Base-by-base conservation (phyloP, 2,888 invertebrate genomes). In the Drosophila emarginata region DNA sequence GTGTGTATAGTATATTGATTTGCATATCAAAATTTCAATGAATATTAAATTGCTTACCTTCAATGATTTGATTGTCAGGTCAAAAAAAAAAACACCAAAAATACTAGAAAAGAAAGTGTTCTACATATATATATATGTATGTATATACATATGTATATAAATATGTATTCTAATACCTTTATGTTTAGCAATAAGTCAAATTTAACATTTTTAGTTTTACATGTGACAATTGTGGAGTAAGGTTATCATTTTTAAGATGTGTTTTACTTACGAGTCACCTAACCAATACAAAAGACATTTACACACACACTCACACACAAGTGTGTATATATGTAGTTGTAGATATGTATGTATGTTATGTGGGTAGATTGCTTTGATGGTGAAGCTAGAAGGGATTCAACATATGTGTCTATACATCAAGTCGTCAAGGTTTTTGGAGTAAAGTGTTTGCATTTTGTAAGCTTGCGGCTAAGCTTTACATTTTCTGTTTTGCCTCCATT, bases 141-240 rank as follows among this genome's bases (percentile, higher is more conserved):
- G n/a, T 18, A 7, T 50, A 21, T 21, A 12, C 11, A 18, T 21
- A 50, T 18, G 21, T 50, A 21, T 21, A 3, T 23, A 9, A 18
- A 18, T 36, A 45, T 11, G 12, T 45, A 21, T 45, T 54, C 36
- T 54, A 36, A 54, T 54, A 9, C 32, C 54, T 26, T 54, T 11
- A 21, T 45, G 45, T 45, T 21, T 11, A 21, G 45, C 45, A 45
- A 45, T 45, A 21, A 45, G 54, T 54, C 54, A 36, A 36, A 36
- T 12, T 23, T 32, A 32, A 32, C 28, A 54, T 15, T 66, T n/a
- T 57, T 72, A 63, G 67, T 67, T 69, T 64, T 73, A 76, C 73
- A 69, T 73, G 76, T 77, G 77, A 77, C 77, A 77, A 79, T 77
- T 79, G 79, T 79, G 79, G 76, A 79, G 52, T 50, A 68, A 67